Base-by-base conservation (phyloP, 2,888 invertebrate genomes). In the Pseudoips prasinana region DNA sequence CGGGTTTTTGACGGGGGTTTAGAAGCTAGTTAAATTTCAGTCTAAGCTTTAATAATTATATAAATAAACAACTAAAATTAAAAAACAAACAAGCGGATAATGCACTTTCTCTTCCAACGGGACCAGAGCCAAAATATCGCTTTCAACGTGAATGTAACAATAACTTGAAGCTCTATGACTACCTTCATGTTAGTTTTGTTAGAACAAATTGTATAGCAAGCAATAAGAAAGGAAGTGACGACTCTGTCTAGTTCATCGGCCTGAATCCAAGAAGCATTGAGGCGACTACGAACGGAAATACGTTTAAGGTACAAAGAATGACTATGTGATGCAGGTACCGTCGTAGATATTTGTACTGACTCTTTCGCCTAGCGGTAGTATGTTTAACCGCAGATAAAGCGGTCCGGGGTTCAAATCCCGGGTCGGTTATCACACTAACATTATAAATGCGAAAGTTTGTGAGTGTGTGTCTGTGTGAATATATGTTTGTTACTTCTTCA, bases 191-290 rank as follows among this genome's bases (percentile, higher is more conserved):
- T 30, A 22, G 25, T 38, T 11, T 25, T 33, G 33, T 41, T 26
- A 18, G 14, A 37, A 41, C 22, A 46, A 39, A 41, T 49, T 33
- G 33, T 29, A 14, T 29, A 35, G 31, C 25, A 39, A 39, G 40
- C 42, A 36, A 64, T 66, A 65, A 55, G 64, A 70, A 73, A 78
- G 83, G 82, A 85, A 77, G 70, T 81, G 73, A 71, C 75, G 60
- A n/a, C n/a, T n/a, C 60, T 70, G 59, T 51, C 68, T 73, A 66
- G 84, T 78, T 83, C 82, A 78, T 79, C 75, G 80, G 70, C 81
- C 81, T 72, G 74, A 60, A 69, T 68, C 60, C 64, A 72, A 74
- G 73, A 73, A 68, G 64, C 61, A 64, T 58, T 63, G 64, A 64
- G 56, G 65, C 61, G 58, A 57, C 60, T 59, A 63, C 56, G 59